Conservation (phyloP, 2,113 vertebrate species). For the Coracopsis vasa region DNA sequence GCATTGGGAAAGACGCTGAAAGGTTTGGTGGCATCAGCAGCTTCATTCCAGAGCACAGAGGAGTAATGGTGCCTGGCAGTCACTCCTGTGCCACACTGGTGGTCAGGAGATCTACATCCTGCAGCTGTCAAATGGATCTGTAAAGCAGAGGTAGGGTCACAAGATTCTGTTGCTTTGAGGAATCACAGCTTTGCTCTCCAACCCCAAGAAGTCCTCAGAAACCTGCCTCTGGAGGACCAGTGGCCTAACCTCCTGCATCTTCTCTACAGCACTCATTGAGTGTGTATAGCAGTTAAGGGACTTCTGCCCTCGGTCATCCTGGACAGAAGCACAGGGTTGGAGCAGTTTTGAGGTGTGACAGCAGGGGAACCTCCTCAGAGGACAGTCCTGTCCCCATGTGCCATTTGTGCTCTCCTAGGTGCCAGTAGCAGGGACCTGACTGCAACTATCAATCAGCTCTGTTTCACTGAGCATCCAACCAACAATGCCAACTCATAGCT, state of each 20-base stretch:
- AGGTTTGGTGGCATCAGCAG: not conserved
- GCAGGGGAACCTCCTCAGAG: not conserved
- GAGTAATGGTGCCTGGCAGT: not conserved
- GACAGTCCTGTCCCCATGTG: not conserved
- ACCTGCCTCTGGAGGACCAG: not conserved
- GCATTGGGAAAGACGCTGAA: not conserved
- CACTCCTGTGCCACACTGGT: not conserved
- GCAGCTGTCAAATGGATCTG: not conserved
- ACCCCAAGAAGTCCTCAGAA: not conserved
- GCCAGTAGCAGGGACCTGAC: not conserved
- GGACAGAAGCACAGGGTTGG: not conserved
- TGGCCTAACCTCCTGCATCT: not conserved
- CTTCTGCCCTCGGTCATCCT: not conserved
- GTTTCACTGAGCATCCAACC: not conserved
- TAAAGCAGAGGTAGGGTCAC: not conserved
- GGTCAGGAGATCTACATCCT: not conserved
- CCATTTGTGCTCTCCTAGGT: not conserved
- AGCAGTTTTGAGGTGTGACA: not conserved
- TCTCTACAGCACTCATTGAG: not conserved
- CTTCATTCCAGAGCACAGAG: not conserved
- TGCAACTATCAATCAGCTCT: not conserved
- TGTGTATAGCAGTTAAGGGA: not conserved
- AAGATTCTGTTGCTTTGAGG: not conserved
- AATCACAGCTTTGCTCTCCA: not conserved
- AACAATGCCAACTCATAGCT: not conserved